phyloP scores from a whole-genome alignment of 92 coral and sea anemone species.

The Palythoa heliodiscus region DNA sequence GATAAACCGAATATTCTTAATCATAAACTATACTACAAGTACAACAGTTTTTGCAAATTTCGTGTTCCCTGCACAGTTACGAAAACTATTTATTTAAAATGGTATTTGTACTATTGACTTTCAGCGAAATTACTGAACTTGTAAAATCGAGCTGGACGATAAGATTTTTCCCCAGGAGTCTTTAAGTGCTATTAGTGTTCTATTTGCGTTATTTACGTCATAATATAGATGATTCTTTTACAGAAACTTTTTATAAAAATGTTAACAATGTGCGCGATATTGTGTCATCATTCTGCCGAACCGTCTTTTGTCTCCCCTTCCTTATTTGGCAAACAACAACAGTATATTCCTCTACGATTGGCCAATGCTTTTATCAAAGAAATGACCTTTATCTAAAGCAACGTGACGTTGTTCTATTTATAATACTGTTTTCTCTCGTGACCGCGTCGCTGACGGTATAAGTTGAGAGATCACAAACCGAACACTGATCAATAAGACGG shows the following conservation, averaged over 20 bases:
- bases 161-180: no score
- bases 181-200: not conserved
- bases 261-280: not conserved
- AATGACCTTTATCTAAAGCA: not conserved
- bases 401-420: conserved; percentile 30
- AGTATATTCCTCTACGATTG: not conserved
- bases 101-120: no score
- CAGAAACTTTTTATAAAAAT: no score
- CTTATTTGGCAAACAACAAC: conserved; percentile 15
- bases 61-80: no score
- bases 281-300: not conserved
- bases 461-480: conserved; percentile 7
- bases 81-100: no score
- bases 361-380: not conserved
- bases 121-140: no score
- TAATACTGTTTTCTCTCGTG: conserved; percentile 34
- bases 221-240: not conserved
- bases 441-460: conserved; percentile 10
- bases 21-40: no score
- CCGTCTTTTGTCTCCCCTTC: not conserved
- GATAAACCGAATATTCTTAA: no score
- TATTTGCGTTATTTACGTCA: not conserved
- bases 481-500: not conserved
- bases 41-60: no score
- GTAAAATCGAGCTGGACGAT: no score